These are phyloP conservation scores for Eudyptes chrysolophus DNA, from an alignment of 2,113 vertebrate genomes.

Conservation along the genomic window DNA sequence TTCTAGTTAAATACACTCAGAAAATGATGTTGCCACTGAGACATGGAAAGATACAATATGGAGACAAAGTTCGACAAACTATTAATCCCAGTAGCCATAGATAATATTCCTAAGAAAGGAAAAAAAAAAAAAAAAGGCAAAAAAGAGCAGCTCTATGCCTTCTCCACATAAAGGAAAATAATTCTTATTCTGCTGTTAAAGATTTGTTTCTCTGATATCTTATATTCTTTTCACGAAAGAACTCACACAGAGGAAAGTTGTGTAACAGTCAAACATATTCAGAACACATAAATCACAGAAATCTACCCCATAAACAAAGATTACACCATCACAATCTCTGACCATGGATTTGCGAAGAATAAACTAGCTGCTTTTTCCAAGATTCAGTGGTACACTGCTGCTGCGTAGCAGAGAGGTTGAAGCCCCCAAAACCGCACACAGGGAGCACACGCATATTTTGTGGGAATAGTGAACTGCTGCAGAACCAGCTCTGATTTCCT, in stretches of 20 bases:
- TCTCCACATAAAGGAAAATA: background rate
- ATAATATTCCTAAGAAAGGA: background rate
- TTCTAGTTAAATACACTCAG: background rate
- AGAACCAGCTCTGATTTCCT: background rate
- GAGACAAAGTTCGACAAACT: background rate
- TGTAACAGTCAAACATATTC: background rate
- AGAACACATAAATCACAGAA: background rate
- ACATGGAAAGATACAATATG: background rate
- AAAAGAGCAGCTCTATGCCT: background rate
- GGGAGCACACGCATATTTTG: background rate
- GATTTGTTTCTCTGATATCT: background rate
- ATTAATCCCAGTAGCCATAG: background rate
- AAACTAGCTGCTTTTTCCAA: background rate
- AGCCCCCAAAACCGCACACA: background rate
- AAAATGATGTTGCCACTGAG: background rate
- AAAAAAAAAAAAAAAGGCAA: accelerated
- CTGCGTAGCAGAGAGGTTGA: background rate
- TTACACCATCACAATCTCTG: background rate
- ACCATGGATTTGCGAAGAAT: background rate
- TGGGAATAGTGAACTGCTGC: background rate
- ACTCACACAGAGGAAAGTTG: background rate
- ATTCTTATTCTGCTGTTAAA: background rate
- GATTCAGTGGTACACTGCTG: background rate
- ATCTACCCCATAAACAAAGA: background rate
- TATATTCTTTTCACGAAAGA: background rate